Conservation (phyloP, 2,113 vertebrate genomes). For the Sylvilagus bachmani region DNA sequence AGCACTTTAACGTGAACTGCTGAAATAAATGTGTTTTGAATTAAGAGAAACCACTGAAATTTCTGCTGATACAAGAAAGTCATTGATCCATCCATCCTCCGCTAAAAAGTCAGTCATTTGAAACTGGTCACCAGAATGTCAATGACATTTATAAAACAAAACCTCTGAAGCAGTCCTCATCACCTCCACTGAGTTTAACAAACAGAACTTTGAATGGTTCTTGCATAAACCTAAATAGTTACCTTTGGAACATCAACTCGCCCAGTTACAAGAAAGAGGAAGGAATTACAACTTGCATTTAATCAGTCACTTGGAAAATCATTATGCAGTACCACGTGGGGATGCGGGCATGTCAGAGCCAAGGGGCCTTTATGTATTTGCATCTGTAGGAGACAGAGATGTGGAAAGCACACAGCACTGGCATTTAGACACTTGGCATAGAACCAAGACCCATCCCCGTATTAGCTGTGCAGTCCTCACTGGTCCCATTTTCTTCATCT, state of each 20-base stretch:
- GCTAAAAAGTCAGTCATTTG: background rate
- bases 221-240: slow-evolving; percentile 60
- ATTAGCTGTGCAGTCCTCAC: background rate
- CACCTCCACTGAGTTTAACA: background rate
- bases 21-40: slow-evolving; percentile 24
- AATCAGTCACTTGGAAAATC: slow-evolving; percentile 30
- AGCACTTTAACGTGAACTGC: background rate
- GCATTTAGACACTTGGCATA: background rate
- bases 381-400: background rate
- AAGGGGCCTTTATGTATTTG: background rate
- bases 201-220: slow-evolving; percentile 52
- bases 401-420: background rate
- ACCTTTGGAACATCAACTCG: slow-evolving; percentile 49
- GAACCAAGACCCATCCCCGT: background rate
- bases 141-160: slow-evolving; percentile 18
- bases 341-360: background rate
- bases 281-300: background rate
- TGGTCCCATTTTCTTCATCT: background rate
- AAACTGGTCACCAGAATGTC: background rate
- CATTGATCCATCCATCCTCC: background rate
- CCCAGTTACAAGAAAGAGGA: slow-evolving; percentile 7
- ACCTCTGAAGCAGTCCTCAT: background rate
- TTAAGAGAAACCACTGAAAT: background rate
- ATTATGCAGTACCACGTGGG: slow-evolving; percentile 24
- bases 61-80: slow-evolving; percentile 55